Conservation (phyloP, 2,113 vertebrate species). For the Piliocolobus tephrosceles region DNA sequence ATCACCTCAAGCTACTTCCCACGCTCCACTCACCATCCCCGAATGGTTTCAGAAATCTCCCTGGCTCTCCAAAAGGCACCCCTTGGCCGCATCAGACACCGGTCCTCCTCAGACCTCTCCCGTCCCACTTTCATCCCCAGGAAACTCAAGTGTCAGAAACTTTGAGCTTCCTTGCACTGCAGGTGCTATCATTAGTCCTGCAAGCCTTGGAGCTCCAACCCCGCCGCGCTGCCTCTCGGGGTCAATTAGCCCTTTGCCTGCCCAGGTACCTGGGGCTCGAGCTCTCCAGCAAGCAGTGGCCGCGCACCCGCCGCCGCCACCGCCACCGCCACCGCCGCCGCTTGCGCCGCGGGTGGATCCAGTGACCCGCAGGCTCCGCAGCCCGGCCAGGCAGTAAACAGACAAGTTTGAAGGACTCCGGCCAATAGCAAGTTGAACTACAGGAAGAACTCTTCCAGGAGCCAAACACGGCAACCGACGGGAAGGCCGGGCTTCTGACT, state of each 20-base stretch:
- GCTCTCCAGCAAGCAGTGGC: neutral
- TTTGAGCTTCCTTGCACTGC: slow-evolving; percentile 33
- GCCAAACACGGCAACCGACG: slow-evolving; percentile 31
- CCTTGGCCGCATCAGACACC: neutral
- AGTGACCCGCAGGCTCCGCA: slow-evolving; percentile 12
- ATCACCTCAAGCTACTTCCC: slow-evolving; percentile 54
- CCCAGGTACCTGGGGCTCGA: neutral
- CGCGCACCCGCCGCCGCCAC: neutral
- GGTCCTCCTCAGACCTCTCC: neutral
- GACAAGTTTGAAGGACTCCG: slow-evolving; percentile 71
- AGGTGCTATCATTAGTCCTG: slow-evolving; percentile 6
- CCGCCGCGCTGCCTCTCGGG: neutral
- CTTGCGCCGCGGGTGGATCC: slow-evolving; percentile 9
- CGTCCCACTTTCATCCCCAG: slow-evolving; percentile 28
- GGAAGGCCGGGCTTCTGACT: slow-evolving; percentile 16
- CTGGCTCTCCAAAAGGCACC: neutral
- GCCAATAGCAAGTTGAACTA: slow-evolving; percentile 76
- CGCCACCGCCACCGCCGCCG: neutral
- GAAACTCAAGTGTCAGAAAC: slow-evolving; percentile 70
- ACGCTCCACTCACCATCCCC: slow-evolving; percentile 22
- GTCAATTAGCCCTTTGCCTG: neutral
- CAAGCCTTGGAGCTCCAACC: neutral
- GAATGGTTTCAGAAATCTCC: slow-evolving; percentile 34
- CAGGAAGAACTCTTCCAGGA: slow-evolving; percentile 68
- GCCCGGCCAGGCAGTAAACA: slow-evolving; percentile 53